Evolutionary conservation across 2,888 invertebrate species (phyloP).

Genomic region (Athetis lepigone): DNA sequence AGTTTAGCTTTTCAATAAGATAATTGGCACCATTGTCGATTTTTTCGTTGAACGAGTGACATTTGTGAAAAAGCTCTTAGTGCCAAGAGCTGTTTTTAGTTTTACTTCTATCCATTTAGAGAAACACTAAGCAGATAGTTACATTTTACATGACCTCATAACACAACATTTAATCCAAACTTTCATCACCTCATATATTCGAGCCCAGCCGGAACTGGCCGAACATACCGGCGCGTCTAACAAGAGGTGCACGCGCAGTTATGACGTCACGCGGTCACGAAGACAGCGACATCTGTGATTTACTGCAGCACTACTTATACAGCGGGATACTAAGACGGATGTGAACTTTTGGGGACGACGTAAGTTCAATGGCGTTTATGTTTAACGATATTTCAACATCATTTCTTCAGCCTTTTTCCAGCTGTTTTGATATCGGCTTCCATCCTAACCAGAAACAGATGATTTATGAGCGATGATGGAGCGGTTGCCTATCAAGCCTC

Average conservation of each 20-base stretch:
- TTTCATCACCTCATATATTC: constrained; percentile 27
- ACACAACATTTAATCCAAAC: constrained; percentile 20
- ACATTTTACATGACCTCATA: constrained; percentile 19
- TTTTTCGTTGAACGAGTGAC: too few species aligned
- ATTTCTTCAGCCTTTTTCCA: too few species aligned
- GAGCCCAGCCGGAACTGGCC: constrained; percentile 40
- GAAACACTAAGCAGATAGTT: neutral
- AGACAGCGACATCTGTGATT: constrained; percentile 53
- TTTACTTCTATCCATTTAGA: too few species aligned
- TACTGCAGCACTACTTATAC: constrained; percentile 34
- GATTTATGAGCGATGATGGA: too few species aligned
- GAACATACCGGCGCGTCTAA: constrained; percentile 30
- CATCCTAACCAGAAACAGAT: too few species aligned
- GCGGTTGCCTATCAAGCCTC: too few species aligned
- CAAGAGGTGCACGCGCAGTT: constrained; percentile 25
- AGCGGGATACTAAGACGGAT: constrained; percentile 30
- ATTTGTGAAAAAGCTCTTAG: too few species aligned
- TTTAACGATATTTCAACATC: neutral
- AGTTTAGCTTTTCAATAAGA: too few species aligned
- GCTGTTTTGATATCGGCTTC: too few species aligned
- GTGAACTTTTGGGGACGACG: constrained; percentile 5
- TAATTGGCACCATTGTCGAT: too few species aligned
- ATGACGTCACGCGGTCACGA: constrained; percentile 48
- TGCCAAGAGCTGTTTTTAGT: too few species aligned
- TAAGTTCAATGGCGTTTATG: neutral